A percentile compares a stretch with the other conserved stretches of the same genome.
These are phyloP conservation scores for Macropis europaea DNA, from an alignment of 2,888 invertebrate genomes.

Conservation along the genomic window DNA sequence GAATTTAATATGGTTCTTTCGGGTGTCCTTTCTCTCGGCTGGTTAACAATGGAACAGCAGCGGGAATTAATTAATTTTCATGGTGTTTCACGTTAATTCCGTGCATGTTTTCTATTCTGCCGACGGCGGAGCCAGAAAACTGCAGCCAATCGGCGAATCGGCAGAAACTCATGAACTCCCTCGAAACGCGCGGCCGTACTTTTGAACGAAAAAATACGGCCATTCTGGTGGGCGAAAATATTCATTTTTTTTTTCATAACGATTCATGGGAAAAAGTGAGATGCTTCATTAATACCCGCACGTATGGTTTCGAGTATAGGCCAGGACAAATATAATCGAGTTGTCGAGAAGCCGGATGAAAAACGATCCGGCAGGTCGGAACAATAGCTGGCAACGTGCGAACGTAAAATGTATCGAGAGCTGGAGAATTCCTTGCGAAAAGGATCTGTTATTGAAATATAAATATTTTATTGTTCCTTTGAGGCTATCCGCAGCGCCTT, in stretches of 20 bases:
- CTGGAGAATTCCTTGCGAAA: background rate
- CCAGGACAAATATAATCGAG: background rate
- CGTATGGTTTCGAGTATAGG: background rate
- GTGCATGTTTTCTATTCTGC: no score
- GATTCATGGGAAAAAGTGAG: background rate
- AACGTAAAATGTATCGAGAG: background rate
- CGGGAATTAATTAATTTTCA: slow-evolving; percentile 14
- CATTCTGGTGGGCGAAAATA: no score
- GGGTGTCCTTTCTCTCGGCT: no score
- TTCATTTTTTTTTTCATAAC: no score
- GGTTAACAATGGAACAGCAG: slow-evolving; percentile 6
- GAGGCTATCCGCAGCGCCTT: background rate
- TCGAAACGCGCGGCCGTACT: no score
- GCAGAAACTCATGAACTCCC: no score
- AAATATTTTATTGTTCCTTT: background rate
- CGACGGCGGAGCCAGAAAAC: no score
- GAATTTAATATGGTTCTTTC: no score
- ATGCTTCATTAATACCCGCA: background rate
- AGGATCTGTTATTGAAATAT: background rate
- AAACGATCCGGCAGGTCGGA: no score
- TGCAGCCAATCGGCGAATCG: no score
- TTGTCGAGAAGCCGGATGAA: background rate
- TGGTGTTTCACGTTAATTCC: slow-evolving; percentile 5
- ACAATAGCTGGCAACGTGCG: background rate
- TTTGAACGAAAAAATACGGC: no score